These are phyloP conservation scores for Pelvicachromis taeniatus DNA, from an alignment of 2,113 vertebrate species.

Conservation along the genomic window DNA sequence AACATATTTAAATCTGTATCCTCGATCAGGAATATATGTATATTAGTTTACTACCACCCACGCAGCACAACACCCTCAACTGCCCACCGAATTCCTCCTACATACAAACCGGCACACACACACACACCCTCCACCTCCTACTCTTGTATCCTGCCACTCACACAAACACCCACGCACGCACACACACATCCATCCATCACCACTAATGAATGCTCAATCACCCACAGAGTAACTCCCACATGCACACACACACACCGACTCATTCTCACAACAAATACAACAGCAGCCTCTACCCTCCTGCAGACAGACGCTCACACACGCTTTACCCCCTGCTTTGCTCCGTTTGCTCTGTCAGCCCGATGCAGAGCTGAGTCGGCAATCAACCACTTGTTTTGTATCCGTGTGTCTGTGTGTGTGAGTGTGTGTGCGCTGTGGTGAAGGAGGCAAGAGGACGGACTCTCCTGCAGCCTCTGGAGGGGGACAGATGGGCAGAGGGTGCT, in stretches of 20 bases:
- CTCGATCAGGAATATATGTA: background rate
- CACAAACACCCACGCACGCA: conserved; percentile 28
- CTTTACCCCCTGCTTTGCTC: conserved; percentile 37
- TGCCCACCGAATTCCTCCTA: conserved; percentile 34
- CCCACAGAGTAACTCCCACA: conserved; percentile 39
- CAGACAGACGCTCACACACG: conserved; percentile 17
- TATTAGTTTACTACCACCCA: background rate
- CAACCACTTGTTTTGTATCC: background rate
- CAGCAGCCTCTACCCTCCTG: conserved; percentile 9
- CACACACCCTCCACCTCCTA: conserved; percentile 31
- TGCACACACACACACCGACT: conserved; percentile 13
- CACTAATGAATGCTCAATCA: conserved; percentile 40
- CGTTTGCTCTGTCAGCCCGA: conserved; percentile 55
- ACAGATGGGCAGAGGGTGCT: conserved; percentile 72
- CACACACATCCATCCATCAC: conserved; percentile 35
- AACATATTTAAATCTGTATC: background rate
- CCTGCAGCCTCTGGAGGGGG: conserved; percentile 18
- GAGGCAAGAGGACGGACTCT: background rate
- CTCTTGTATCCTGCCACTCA: conserved; percentile 11
- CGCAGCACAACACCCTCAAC: conserved; percentile 14
- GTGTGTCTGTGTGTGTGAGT: background rate
- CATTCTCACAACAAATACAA: conserved; percentile 22
- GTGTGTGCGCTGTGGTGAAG: background rate
- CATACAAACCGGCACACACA: background rate
- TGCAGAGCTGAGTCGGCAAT: conserved; percentile 55